Base-by-base conservation (phyloP, 2,797 vertebrate species). In the Cuniculus paca region DNA sequence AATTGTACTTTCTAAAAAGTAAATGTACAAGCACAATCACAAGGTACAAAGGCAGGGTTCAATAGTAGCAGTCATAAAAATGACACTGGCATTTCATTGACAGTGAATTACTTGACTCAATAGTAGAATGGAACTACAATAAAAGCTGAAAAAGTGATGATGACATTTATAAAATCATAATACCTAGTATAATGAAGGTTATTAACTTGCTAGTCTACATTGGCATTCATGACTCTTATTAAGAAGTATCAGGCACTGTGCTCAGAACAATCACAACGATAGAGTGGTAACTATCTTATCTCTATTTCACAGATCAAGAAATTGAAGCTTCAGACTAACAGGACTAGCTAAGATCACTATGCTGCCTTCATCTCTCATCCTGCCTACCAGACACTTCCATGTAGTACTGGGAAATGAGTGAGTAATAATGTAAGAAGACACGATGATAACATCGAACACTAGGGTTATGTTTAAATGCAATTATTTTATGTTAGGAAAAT, bases 1-100 rank as follows among this genome's bases (percentile, higher is more conserved):
- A 36, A 65, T 5, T 68, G 5, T 68, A 68, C 34, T 68, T 9
- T 39, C n/a, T 39, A 72, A 20, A 39, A 42, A 39, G 58, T 78
- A 83, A 81, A 58, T 26, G 13, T 58, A 48, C 34, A 93, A 81
- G 22, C 52, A 70, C 45, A 80, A 60, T 48, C 28, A 90, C 31
- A 80, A 96, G 61, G 61, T 80, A 31, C 26, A 75, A 94, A 86
- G 19, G 45, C 42, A 79, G n/a, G 36, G 14, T 24, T 87, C 20
- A 79, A 45, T 56, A 75, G 42, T 42, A 91, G 48, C 42, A 50
- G 70, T 79, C 84, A 28, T 80, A 56, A 88, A 90, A 90, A 84
- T 56, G 75, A 72, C 28, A 83, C 22, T 89, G 54, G 36, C 4
- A 36, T 58, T 85, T 75, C 88, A 74, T 50, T 89, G 60, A 54